A percentile compares a stretch with the other conserved stretches of the same genome.
Conservation (phyloP, 2,888 invertebrate species). For the Xanthorhoe spadicearia region DNA sequence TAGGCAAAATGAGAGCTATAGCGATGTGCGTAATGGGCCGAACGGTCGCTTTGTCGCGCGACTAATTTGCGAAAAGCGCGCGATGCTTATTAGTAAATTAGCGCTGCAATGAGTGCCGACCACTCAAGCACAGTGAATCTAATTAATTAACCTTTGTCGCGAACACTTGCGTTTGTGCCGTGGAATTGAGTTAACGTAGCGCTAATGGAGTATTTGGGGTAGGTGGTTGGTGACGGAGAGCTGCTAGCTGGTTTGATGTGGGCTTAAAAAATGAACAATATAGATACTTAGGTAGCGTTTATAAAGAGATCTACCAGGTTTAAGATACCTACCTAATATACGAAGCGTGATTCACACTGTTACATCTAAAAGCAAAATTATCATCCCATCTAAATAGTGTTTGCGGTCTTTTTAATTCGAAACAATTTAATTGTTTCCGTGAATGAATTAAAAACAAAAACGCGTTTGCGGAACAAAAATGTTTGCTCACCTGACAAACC, state of each 20-base stretch:
- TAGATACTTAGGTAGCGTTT: background rate
- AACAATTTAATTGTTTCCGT: conserved; percentile 53
- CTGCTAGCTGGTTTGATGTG: conserved; percentile 9
- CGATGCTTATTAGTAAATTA: conserved; percentile 76
- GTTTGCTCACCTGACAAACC: conserved; percentile 67
- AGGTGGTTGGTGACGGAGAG: conserved; percentile 18
- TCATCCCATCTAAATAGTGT: conserved; percentile 45
- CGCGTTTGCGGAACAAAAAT: conserved; percentile 66
- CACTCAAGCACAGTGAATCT: conserved; percentile 75
- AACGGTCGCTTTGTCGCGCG: conserved; percentile 66
- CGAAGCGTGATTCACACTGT: conserved; percentile 4
- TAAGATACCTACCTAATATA: background rate
- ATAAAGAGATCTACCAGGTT: no score
- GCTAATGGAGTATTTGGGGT: conserved; percentile 30
- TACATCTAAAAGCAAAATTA: conserved; percentile 6
- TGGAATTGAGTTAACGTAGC: conserved; percentile 28
- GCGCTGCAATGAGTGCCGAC: conserved; percentile 68
- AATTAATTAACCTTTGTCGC: conserved; percentile 76
- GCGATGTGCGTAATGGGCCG: conserved; percentile 33
- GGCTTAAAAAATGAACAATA: conserved; percentile 6
- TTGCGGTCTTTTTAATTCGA: conserved; percentile 56
- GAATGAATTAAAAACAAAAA: conserved; percentile 68
- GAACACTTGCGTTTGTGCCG: conserved; percentile 40
- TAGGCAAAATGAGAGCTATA: conserved; percentile 22
- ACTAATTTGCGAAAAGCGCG: conserved; percentile 39